Evolutionary conservation across 2,113 vertebrate species (phyloP).

Genomic region (Eublepharis macularius): DNA sequence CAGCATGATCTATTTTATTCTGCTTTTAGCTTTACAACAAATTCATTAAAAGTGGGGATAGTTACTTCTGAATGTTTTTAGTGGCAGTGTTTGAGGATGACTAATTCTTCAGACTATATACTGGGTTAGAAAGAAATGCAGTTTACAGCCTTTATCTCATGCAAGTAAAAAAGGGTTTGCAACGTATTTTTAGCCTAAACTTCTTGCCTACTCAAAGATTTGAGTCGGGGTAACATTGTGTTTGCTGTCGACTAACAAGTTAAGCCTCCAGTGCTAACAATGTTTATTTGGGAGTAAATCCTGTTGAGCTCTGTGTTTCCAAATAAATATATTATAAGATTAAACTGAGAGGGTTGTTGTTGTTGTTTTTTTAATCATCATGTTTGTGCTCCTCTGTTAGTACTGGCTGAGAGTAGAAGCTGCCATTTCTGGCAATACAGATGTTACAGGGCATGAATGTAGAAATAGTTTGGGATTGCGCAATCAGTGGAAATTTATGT

Average conservation of each 20-base stretch:
- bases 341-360: not conserved
- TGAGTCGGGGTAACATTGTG: not conserved
- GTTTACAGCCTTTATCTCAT: constrained; percentile 29
- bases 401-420: not conserved
- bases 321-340: not conserved
- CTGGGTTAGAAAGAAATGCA: not conserved
- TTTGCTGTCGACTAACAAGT: constrained; percentile 1
- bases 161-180: constrained; percentile 22
- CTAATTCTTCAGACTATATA: not conserved
- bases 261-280: not conserved
- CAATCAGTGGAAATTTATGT: not conserved
- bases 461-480: not conserved
- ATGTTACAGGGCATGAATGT: not conserved
- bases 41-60: constrained; percentile 14
- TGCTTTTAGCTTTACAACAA: fast-evolving
- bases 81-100: constrained; percentile 41
- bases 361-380: not conserved
- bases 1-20: constrained; percentile 74
- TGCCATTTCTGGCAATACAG: not conserved
- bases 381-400: not conserved
- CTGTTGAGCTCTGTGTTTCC: not conserved
- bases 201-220: not conserved
- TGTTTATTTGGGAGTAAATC: fast-evolving
- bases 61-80: constrained; percentile 38
- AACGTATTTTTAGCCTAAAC: not conserved